Base-by-base conservation (phyloP, 2,113 vertebrate species). In the Macquaria ambigua region DNA sequence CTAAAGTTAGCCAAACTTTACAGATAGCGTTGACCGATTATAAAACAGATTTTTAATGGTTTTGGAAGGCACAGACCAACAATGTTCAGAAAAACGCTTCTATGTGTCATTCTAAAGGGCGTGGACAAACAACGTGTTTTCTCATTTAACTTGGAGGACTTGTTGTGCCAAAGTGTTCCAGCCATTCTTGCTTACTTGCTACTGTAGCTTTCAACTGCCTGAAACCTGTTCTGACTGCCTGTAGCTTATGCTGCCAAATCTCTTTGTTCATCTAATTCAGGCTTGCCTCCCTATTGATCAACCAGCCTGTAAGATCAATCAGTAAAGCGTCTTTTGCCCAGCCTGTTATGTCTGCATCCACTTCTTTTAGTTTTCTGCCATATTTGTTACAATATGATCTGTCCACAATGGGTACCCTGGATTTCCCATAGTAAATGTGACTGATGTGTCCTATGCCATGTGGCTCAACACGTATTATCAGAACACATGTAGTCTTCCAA, bases 401-500 rank as follows among this genome's bases (percentile, higher is more conserved):
- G 8, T 37, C 14, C 12, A 28, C 6, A n/a, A 9, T 23, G 14
- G 53, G 67, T 15, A 25, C 5, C 23, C 59, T 41, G 28, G 11
- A 64, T 59, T 41, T 34, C 25, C n/a, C n/a, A 16, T 14, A 15
- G n/a, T 58, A 9, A 39, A 41, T 41, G 50, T 9, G 23, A n/a
- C 21, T 46, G 61, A 56, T 34, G 58, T 55, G 23, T 56, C 46
- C 34, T 10, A 4, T 23, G 23, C 37, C 68, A 84, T 58, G 59
- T 74, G 59, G 21, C 28, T 43, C 69, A 12, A 16, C 46, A 37
- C 9, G 1, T 56, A 52, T 59, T 62, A 56, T 77, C 80, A 48
- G 37, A 52, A 31, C n/a, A 5, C 18, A 53, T 48, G 25, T 18
- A 28, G n/a, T 72, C 58, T 37, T 82, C 70, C 67, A 67, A 67